These are phyloP conservation scores for Diloba caeruleocephala DNA, from an alignment of 2,888 invertebrate genomes.

Conservation along the genomic window DNA sequence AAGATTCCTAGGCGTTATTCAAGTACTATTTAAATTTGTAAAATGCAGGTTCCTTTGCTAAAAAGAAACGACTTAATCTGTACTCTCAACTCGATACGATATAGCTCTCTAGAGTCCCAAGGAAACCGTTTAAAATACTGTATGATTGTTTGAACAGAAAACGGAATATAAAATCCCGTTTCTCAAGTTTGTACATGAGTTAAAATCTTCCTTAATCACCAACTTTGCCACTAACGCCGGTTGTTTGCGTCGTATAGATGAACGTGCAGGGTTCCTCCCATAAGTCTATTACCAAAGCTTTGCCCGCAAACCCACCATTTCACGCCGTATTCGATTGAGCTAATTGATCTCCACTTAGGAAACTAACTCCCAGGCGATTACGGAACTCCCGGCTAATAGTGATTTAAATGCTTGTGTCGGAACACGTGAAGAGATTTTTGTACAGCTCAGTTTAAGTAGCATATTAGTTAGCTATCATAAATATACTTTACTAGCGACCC, in stretches of 20 bases:
- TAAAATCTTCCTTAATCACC: slow-evolving; percentile 43
- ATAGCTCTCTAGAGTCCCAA: not conserved
- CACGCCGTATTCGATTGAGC: slow-evolving; percentile 73
- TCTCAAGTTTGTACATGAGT: slow-evolving; percentile 36
- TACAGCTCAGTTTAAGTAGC: not conserved
- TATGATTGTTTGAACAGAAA: slow-evolving; percentile 12
- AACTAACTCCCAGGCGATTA: slow-evolving; percentile 70
- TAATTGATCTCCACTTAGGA: slow-evolving; percentile 78
- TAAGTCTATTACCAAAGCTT: slow-evolving; percentile 57
- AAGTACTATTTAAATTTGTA: too few relatives aligned
- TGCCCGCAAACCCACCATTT: slow-evolving; percentile 61
- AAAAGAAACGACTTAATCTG: too few relatives aligned
- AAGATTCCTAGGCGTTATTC: too few relatives aligned
- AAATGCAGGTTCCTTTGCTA: too few relatives aligned
- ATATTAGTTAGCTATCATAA: too few relatives aligned
- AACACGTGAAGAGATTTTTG: slow-evolving; percentile 14
- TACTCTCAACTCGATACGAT: too few relatives aligned
- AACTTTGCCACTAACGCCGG: slow-evolving; percentile 49
- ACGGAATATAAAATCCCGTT: slow-evolving; percentile 5
- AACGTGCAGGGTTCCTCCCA: slow-evolving; percentile 50
- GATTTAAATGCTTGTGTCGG: slow-evolving; percentile 51
- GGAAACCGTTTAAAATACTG: too few relatives aligned
- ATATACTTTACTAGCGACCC: too few relatives aligned
- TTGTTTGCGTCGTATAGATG: slow-evolving; percentile 47
- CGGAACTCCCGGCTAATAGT: slow-evolving; percentile 46